Conservation (phyloP, 2,113 vertebrate genomes). For the Oryzias curvinotus region DNA sequence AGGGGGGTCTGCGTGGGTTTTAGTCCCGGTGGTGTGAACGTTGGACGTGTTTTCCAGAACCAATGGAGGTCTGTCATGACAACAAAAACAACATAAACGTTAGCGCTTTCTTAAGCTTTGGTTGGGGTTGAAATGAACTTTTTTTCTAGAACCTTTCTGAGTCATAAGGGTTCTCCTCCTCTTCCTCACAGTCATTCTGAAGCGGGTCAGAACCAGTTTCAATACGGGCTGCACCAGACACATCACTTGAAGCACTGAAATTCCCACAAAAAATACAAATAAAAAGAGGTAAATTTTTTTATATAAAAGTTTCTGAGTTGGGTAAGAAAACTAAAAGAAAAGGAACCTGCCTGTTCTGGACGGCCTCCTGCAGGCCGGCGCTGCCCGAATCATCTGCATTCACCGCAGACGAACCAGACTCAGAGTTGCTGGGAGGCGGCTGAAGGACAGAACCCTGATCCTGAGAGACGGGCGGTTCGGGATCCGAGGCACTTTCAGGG, state of each 20-base stretch:
- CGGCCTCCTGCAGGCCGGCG: conserved; percentile 78
- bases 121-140: background rate
- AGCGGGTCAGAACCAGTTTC: conserved; percentile 74
- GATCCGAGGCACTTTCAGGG: conserved; percentile 41
- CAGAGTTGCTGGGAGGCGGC: conserved; percentile 5
- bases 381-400: conserved; percentile 74
- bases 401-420: conserved; percentile 10
- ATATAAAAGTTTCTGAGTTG: too few relatives aligned
- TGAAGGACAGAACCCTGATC: conserved; percentile 67
- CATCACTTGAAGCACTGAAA: conserved; percentile 71
- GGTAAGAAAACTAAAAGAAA: background rate
- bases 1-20: conserved; percentile 35
- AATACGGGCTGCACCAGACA: conserved; percentile 72
- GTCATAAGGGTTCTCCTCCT: conserved; percentile 80
- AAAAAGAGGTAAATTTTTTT: too few relatives aligned
- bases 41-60: conserved; percentile 73
- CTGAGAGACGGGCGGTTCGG: conserved; percentile 56
- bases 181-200: conserved; percentile 82
- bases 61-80: conserved; percentile 53
- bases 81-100: background rate
- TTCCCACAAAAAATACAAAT: background rate
- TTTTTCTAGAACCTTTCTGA: conserved; percentile 74
- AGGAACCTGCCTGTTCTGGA: conserved; percentile 76
- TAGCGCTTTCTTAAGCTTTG: background rate
- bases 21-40: conserved; percentile 63